Base-by-base conservation (phyloP, 2,888 invertebrate genomes). In the Uloborus plumipes region DNA sequence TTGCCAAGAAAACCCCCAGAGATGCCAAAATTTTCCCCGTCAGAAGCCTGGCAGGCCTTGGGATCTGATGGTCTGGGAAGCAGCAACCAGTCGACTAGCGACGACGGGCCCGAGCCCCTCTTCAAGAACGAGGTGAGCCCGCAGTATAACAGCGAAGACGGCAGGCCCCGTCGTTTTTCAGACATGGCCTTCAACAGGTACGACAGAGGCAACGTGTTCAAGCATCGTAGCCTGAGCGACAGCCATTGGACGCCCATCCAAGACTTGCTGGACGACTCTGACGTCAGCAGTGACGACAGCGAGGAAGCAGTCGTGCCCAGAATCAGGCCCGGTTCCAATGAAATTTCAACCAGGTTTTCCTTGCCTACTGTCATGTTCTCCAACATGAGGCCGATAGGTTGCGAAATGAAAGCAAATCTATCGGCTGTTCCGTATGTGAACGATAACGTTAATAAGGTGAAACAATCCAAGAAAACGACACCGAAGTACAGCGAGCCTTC, bases 221-320 rank as follows among this genome's bases (percentile, higher is more conserved):
- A 70, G 20, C 69, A 69, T 26, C 55, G 74, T 15, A 69, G 80
- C 20, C 31, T 69, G 51, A 66, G 73, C 26, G 81, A 81, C 59
- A 81, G 65, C 31, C 81, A 81, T 31, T 84, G 84, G 84, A 84
- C 76, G 9, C 84, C 84, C 1, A 59, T 72, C 15, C 84, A 84
- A 53, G 84, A 84, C n/a, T 55, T 84, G 16, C 1, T 70, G 4
- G 84, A 84, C n/a, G 84, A 84, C 55, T 84, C 84, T 1, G 81
- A 81, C 26, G 75, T 71, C 11, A 75, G 81, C 58, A 81, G 81
- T 26, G 73, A 73, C 4, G 75, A 65, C 20, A 75, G 79, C 18
- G 79, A 84, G 16, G 79, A 84, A 4, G 81, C 75, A 2, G 75
- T 81, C 15, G 70, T 75, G 26, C 81, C 81, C 0, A 70, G 53